Base-by-base conservation (phyloP, 2,113 vertebrate genomes). In the Pogona vitticeps region DNA sequence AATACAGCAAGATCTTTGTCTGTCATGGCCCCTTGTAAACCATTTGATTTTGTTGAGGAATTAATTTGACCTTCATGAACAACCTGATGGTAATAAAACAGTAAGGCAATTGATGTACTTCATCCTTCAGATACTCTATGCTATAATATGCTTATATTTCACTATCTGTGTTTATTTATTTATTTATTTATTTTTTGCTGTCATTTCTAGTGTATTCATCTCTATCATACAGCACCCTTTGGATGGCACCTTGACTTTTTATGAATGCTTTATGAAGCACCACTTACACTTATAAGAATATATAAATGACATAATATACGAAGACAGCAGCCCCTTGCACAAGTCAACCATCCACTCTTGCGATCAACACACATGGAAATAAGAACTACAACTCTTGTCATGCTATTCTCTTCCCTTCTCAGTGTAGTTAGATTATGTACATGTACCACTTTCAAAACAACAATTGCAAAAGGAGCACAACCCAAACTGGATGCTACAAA, bases 81-180 rank as follows among this genome's bases (percentile, higher is more conserved):
- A 61, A 78, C 75, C 46, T 56, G 18, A 13, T 42, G 14, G 18
- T n/a, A 28, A 84, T 72, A 76, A 91, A 90, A 61, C 81, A 0
- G 8, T 70, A 52, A 14, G 1, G 21, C 31, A 52, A 0, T 56
- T 59, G 20, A 3, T 33, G 63, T 15, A 67, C 78, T 81, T 61
- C 87, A 6, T 1, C 40, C 31, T 28, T 86, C 59, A 26, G 61
- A 80, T 28, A 20, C 31, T 84, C 26, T 88, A 1, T 33, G 83
- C 0, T 83, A 81, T 33, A n/a, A n/a, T 61, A 3, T 20, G 78
- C 21, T 31, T 38, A n/a, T 56, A 82, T 76, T 81, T 86, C 40
- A 86, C 86, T 83, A 85, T 58, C 58, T 56, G 21, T 80, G 87
- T 70, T 89, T 26, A 86, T n/a, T n/a, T n/a, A n/a, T n/a, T n/a